Evolutionary conservation across 2,888 invertebrate species (phyloP), one percentile per base, ranked within the genome.

Genomic region (Tipula vernalis): DNA sequence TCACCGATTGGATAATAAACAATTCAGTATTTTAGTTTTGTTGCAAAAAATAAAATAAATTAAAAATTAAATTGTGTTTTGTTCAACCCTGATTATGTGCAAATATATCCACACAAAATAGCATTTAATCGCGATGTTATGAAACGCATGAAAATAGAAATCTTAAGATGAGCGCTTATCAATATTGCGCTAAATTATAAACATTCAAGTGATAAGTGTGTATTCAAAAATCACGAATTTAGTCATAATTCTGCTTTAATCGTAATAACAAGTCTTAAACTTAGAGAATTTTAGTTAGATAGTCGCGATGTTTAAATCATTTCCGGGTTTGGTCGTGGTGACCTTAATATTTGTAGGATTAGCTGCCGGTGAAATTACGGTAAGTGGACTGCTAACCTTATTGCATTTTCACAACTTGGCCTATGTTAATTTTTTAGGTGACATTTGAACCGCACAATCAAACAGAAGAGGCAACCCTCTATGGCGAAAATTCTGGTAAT

Each of bases 1-100:
- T 90, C 87, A 87, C 91, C 71, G 89, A 90, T 28, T 91, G 91
- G 91, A 89, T 91, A 57, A 89, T 91, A 87, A 89, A 91, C 87
- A 91, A 91, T 88, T 90, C 91, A 0, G 90, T 90, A 86, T 89
- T 90, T 87, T 91, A 89, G 12, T 36, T 42, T 84, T 39, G 39
- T 28, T 28, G 28, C 28, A 28, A 1, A 57, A 57, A 57, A 57
- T 57, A 57, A 57, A 57, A 15, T 18, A 39, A 39, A 39, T 71
- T 8, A 1, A 71, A 71, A 10, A 5, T 28, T 28, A 71, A 71
- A 51, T n/a, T 5, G 71, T 28, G 10, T 71, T 71, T 71, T 71
- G 71, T 71, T 28, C 28, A 71, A 28, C 71, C 71, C 71, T 71
- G 12, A 15, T 15, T 1, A 44, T 44, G 10, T 44, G 10, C n/a